Evolutionary conservation across 2,797 vertebrate species (phyloP), one percentile per base, ranked within the genome.

Genomic region (Oreochromis grahami): DNA sequence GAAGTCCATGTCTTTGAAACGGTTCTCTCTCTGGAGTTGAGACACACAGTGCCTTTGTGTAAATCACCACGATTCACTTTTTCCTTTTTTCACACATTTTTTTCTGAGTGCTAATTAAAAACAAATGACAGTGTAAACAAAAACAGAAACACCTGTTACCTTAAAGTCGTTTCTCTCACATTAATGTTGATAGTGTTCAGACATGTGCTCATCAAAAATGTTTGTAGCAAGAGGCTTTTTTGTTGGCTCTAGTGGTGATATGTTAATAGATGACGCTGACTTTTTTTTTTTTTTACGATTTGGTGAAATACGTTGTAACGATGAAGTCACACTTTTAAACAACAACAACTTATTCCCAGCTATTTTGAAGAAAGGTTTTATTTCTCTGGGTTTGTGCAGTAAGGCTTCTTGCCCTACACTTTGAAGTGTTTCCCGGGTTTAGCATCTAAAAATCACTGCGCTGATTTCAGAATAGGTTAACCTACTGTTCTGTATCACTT

Each of bases 1-100:
- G 50, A 78, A 76, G 55, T 58, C 82, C 51, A 50, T 82, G 86
- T 91, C 43, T 88, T 87, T 91, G 76, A 90, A 93, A 86, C 13
- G 29, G 83, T 90, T 94, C 86, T 94, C 94, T 95, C 94, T 95
- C 90, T 90, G 15, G 90, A 92, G 88, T 88, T 88, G 32, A 91
- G 85, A 96, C 86, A 95, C 70, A 93, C 89, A 91, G 98, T 99
- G 98, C 98, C 98, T 99, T 99, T 97, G 96, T 97, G 96, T 97
- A 95, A 84, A 84, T 93, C 89, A 83, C 85, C 70, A 9, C 92
- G 93, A 92, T 96, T 93, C 94, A 91, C 93, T 96, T 96, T 96
- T 96, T 96, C 95, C 95, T 91, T 80, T 52, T 96, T 97, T 95
- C 95, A 95, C 92, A 80, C 74, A 36, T 58, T 68, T 85, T 95